Base-by-base conservation (phyloP, 2,797 vertebrate genomes). In the Arnoldichthys spilopterus region DNA sequence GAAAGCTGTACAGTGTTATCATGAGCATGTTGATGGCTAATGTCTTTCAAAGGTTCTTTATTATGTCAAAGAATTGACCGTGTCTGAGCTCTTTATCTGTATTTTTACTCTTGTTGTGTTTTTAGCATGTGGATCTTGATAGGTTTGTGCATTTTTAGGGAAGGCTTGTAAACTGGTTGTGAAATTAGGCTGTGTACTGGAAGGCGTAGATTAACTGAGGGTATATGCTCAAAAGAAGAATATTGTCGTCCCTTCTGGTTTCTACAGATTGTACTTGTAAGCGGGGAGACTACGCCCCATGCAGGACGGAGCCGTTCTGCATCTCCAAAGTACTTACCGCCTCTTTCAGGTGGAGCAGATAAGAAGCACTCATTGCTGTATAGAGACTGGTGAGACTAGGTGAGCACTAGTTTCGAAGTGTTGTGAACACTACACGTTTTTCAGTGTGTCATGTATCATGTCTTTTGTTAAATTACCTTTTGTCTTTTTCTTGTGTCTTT, bases 211-310 rank as follows among this genome's bases (percentile, higher is more conserved):
- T 45, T 12, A 37, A 45, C 28, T 68, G 28, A 76, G 53, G 26
- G n/a, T 28, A 13, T 58, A 9, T 63, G 49, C 37, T 22, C 37
- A 76, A 9, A 28, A 47, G 30, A 68, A 59, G 12, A 53, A 37
- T 49, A 26, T 70, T 58, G 63, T 77, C 43, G 37, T 77, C 30
- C 30, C 56, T 37, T 61, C 64, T 43, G 61, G 37, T 18, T 69
- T 30, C 56, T 69, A 15, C 8, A 16, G 4, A 43, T 13, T 69
- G 26, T 45, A 40, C 32, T 63, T 8, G 22, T 7, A 28, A 59
- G n/a, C n/a, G n/a, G n/a, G n/a, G n/a, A n/a, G n/a, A n/a, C n/a
- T n/a, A n/a, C n/a, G n/a, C n/a, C n/a, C n/a, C n/a, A n/a, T n/a
- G n/a, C n/a, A n/a, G n/a, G n/a, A n/a, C n/a, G n/a, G n/a, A n/a